Percentiles rank a stretch among this genome's conserved stretches.
Evolutionary conservation across 2,113 vertebrate genomes (phyloP).

Genomic region (Heptranchias perlo): DNA sequence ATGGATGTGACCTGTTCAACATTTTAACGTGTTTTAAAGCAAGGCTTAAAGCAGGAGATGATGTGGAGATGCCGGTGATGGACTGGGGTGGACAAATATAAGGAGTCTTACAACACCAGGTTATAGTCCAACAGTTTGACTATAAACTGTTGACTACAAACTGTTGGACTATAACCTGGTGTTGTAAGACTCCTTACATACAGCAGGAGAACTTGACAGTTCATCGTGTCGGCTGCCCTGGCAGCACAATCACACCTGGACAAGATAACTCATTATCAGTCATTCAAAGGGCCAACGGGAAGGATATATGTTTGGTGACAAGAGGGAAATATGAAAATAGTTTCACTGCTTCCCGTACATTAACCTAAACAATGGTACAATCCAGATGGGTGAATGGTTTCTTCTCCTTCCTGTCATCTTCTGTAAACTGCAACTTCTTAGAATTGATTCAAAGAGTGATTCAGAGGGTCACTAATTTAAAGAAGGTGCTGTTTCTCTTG

Average conservation of each 20-base stretch:
- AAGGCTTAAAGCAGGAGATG: too few relatives aligned
- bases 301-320: background rate
- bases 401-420: background rate
- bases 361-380: background rate
- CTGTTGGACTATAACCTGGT: too few relatives aligned
- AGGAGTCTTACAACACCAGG: too few relatives aligned
- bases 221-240: background rate
- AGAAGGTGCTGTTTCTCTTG: background rate
- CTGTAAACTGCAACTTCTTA: background rate
- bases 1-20: background rate
- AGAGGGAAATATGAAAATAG: background rate
- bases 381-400: background rate
- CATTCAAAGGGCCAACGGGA: background rate
- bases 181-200: too few relatives aligned
- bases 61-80: too few relatives aligned
- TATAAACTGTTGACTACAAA: too few relatives aligned
- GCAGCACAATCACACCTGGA: background rate
- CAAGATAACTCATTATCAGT: background rate
- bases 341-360: too few relatives aligned
- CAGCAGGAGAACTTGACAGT: background rate
- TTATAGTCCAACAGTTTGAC: too few relatives aligned
- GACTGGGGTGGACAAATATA: too few relatives aligned
- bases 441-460: background rate
- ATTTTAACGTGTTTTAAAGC: background rate
- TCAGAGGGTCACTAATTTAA: background rate